phyloP scores from a whole-genome alignment of 2,888 invertebrate species.

The Agonum fuliginosum region DNA sequence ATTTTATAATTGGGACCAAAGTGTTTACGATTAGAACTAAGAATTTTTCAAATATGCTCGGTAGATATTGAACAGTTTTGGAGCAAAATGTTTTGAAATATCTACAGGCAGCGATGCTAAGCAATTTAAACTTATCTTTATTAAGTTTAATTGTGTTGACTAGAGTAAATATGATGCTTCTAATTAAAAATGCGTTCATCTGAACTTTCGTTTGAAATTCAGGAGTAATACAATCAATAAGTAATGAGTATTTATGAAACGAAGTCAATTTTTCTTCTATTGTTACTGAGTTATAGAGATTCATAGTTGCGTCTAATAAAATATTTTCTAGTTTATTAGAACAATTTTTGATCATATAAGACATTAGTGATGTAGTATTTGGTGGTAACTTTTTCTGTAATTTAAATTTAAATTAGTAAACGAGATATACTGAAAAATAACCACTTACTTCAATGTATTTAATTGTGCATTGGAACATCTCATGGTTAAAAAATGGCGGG shows the following conservation, averaged over 20 bases:
- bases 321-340: slow-evolving; percentile 76
- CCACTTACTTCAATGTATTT: slow-evolving; percentile 72
- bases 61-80: slow-evolving; percentile 72
- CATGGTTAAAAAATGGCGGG: slow-evolving; percentile 72
- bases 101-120: slow-evolving; percentile 68
- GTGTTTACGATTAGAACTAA: slow-evolving; percentile 75
- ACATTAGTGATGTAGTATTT: slow-evolving; percentile 56
- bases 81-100: slow-evolving; percentile 73
- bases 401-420: slow-evolving; percentile 30
- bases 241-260: slow-evolving; percentile 76
- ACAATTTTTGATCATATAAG: slow-evolving; percentile 67
- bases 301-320: slow-evolving; percentile 74
- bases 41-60: slow-evolving; percentile 72
- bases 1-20: slow-evolving; percentile 73
- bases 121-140: slow-evolving; percentile 68
- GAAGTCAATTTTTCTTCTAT: slow-evolving; percentile 75
- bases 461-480: slow-evolving; percentile 71
- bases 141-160: slow-evolving; percentile 73
- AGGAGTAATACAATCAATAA: slow-evolving; percentile 73
- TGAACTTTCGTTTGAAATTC: slow-evolving; percentile 69
- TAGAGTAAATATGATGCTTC: slow-evolving; percentile 76
- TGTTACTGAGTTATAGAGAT: slow-evolving; percentile 73
- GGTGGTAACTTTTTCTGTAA: slow-evolving; percentile 61
- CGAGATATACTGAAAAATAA: background rate
- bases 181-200: slow-evolving; percentile 76